phyloP scores from a whole-genome alignment of 1,140 invertebrate species.

The Zaprionus gabonicus region DNA sequence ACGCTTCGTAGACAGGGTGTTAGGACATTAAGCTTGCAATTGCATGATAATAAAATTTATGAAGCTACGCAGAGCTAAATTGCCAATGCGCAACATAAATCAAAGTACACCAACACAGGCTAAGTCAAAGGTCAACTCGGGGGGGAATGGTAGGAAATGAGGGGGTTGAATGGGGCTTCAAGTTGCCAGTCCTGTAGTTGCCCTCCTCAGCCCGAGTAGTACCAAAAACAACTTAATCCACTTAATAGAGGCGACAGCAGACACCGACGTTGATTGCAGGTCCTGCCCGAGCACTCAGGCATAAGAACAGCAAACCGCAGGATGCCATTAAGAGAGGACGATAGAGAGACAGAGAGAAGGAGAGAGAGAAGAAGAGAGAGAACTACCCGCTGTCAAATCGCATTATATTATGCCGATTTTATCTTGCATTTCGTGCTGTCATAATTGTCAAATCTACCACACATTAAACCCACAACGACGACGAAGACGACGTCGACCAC shows the following conservation, averaged over 20 bases:
- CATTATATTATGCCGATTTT: conserved; percentile 71
- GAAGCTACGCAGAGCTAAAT: conserved; percentile 73
- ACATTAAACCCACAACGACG: conserved; percentile 66
- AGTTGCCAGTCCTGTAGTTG: neutral
- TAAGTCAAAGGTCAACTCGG: conserved; percentile 38
- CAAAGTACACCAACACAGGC: conserved; percentile 46
- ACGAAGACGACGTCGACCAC: conserved; percentile 15
- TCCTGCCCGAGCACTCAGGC: conserved; percentile 46
- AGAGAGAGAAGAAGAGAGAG: neutral
- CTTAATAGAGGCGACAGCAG: conserved; percentile 73
- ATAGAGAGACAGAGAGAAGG: neutral
- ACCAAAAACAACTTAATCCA: conserved; percentile 77
- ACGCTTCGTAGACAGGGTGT: neutral
- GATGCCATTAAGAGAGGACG: neutral
- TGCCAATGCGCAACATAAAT: conserved; percentile 76
- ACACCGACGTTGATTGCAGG: conserved; percentile 54
- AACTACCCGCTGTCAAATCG: neutral
- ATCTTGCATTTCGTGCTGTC: conserved; percentile 72
- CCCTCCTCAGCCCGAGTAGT: conserved; percentile 3
- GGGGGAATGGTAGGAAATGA: neutral
- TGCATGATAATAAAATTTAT: conserved; percentile 81
- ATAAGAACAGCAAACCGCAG: conserved; percentile 16
- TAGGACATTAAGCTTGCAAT: conserved; percentile 59
- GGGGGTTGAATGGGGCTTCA: conserved; percentile 12
- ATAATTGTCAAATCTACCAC: conserved; percentile 81